Conservation (phyloP, 2,797 vertebrate species). For the Myotis vivesi region DNA sequence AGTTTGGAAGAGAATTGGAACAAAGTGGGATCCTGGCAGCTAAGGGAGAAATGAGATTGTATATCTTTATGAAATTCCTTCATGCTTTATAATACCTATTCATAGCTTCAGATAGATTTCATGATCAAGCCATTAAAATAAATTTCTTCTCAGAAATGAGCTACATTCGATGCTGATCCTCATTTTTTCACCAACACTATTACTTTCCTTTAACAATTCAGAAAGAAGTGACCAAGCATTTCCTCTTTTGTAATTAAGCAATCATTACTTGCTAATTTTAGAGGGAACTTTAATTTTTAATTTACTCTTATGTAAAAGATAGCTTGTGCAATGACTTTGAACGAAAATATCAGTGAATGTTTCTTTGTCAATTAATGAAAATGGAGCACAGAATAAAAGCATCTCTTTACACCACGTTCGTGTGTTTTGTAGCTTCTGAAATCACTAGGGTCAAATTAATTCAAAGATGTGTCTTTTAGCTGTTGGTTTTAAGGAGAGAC, state of each 20-base stretch:
- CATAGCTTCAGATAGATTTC: constrained; percentile 18
- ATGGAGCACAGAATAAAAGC: constrained; percentile 63
- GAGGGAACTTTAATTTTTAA: constrained; percentile 67
- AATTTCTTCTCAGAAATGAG: constrained; percentile 13
- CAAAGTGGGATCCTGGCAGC: not conserved
- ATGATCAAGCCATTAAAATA: constrained; percentile 39
- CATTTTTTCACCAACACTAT: constrained; percentile 22
- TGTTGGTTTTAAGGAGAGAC: constrained; percentile 75
- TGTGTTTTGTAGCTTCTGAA: constrained; percentile 70
- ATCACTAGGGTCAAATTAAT: constrained; percentile 69
- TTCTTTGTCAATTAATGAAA: constrained; percentile 63
- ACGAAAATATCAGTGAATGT: constrained; percentile 43
- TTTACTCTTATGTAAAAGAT: constrained; percentile 56
- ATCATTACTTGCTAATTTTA: constrained; percentile 67
- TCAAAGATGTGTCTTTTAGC: constrained; percentile 70
- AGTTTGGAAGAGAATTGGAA: constrained; percentile 9
- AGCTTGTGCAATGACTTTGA: constrained; percentile 53
- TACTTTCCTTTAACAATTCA: constrained; percentile 41
- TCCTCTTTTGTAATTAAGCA: constrained; percentile 63
- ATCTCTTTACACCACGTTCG: constrained; percentile 60
- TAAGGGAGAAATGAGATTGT: not conserved
- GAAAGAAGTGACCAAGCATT: constrained; percentile 50
- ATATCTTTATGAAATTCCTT: constrained; percentile 13
- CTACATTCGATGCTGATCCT: not conserved
- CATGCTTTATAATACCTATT: not conserved